Base-by-base conservation (phyloP, 2,797 vertebrate species). In the Thripadectes ignobilis region DNA sequence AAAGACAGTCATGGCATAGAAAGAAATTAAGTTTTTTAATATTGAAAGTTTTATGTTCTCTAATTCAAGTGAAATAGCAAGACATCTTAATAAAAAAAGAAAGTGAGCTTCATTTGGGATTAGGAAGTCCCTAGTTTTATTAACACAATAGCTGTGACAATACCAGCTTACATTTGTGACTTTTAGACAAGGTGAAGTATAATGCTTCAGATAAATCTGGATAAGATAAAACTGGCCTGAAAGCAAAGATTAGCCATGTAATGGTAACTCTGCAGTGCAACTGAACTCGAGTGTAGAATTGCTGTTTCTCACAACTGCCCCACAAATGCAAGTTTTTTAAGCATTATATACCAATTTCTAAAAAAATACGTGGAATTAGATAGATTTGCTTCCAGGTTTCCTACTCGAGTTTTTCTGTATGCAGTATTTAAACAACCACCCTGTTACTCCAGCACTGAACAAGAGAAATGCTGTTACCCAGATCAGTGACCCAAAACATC, bases 1-100 rank as follows among this genome's bases (percentile, higher is more conserved):
- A 95, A 97, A 97, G 96, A 32, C 88, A 89, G 71, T 79, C 69
- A 75, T 58, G 71, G 81, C 96, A 94, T 66, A 96, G 74, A 86
- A 92, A 84, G 16, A 94, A 96, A 94, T 92, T 88, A 95, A 72
- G 62, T 39, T 89, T 89, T 73, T 71, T 92, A 51, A 30, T 92
- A 89, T 90, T 95, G 89, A 92, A 91, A 94, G 66, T 68, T 95
- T 97, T 38, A 39, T 79, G 45, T 93, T 79, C 81, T 95, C 76
- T 92, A 95, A 95, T 85, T 96, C 58, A 92, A 96, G 71, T 77
- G 73, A 93, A 95, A 89, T 77, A 87, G 86, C 85, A 84, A 81
- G 85, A 52, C 18, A 52, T 67, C 30, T 92, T 36, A 4, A 34
- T 54, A 66, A 16, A 39, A 11, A 63, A 30, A 30, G 7, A 29